These are phyloP conservation scores for Drosophila malerkotliana DNA, from an alignment of 1,140 invertebrate genomes.

Conservation along the genomic window DNA sequence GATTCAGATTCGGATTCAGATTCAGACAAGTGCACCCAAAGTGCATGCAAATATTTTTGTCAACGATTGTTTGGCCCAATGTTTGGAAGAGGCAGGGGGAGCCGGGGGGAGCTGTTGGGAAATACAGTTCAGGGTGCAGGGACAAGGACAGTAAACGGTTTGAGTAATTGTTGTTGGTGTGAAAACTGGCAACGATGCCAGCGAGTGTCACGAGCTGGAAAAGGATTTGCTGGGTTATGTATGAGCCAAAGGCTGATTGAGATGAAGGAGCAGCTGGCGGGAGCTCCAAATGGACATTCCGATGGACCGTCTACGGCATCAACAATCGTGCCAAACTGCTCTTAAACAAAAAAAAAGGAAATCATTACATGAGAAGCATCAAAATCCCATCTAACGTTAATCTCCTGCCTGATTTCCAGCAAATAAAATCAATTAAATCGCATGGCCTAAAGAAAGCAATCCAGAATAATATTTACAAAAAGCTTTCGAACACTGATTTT, in stretches of 20 bases:
- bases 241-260: conserved; percentile 52
- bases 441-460: conserved; percentile 2
- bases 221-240: conserved; percentile 53
- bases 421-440: conserved; percentile 46
- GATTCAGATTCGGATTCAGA: conserved; percentile 14
- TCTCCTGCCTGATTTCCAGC: conserved; percentile 23
- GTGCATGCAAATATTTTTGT: conserved; percentile 77
- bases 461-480: conserved; percentile 33
- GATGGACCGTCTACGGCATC: conserved; percentile 35
- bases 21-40: conserved; percentile 65
- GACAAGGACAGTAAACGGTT: conserved; percentile 35
- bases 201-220: conserved; percentile 22
- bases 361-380: conserved; percentile 13
- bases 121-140: conserved; percentile 32
- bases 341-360: conserved; percentile 4
- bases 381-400: not conserved
- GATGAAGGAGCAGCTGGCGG: conserved; percentile 46
- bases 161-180: conserved; percentile 62
- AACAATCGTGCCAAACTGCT: conserved; percentile 10
- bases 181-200: conserved; percentile 61
- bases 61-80: conserved; percentile 57
- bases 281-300: conserved; percentile 32
- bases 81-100: not conserved
- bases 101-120: not conserved
- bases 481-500: conserved; percentile 13